Evolutionary conservation across 2,888 invertebrate genomes (phyloP), one percentile per base, ranked within the genome.

Genomic region (Aethes cnicana): DNA sequence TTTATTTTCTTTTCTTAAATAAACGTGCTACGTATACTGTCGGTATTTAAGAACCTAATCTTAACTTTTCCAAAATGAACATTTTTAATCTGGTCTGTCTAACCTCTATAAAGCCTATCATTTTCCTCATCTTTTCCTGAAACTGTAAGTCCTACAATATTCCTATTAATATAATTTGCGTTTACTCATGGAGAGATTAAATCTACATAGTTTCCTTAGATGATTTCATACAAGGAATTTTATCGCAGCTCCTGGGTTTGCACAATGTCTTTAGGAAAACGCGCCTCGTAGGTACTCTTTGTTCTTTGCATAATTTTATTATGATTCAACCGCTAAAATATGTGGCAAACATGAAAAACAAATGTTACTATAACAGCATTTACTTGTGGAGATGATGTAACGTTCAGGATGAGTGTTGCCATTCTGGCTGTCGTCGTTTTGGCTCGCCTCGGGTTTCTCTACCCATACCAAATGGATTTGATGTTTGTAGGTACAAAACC

Each of bases 161-260:
- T 68, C 64, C 64, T 54, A 57, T 62, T 56, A 55, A 16, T n/a
- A 16, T 39, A 9, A 16, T 39, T 39, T 25, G 16, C 20, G 17
- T 36, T 25, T 25, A 9, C 17, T 17, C 8, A 16, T 17, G 32
- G 32, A 32, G n/a, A n/a, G n/a, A n/a, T n/a, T 6, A 26, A 2
- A 11, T 26, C 5, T 28, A 28, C 12, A 28, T 12, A 18, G 14
- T 25, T 25, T 39, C 23, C 39, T 6, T 32, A 5, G 23, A 30
- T 43, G 43, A 36, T 36, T 49, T 30, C 49, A 50, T 42, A 17
- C 11, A 12, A 28, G 17, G 35, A n/a, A 39, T 39, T 43, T 36
- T 43, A 30, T 50, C 36, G n/a, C 18, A 8, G 17, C 23, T 23
- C 41, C 41, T 11, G 8, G 20, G 14, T 17, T 48, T 33, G 36